Base-by-base conservation (phyloP, 2,888 invertebrate species). In the Eledona agricola region DNA sequence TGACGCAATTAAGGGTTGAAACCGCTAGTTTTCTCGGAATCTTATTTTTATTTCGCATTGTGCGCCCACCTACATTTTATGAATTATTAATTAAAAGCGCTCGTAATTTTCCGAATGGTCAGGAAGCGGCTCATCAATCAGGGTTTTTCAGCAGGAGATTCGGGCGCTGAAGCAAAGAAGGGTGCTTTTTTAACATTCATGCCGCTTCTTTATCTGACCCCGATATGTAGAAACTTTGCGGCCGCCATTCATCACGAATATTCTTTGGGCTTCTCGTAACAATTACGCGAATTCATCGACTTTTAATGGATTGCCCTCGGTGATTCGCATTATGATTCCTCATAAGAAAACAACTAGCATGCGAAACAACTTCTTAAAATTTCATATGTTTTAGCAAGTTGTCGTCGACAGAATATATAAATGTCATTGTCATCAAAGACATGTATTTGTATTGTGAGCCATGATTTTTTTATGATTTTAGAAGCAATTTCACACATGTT, bases 111-210 rank as follows among this genome's bases (percentile, higher is more conserved):
- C n/a, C n/a, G n/a, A n/a, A n/a, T n/a, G n/a, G 15, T 7, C 31
- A 4, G 10, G 26, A 22, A 35, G 7, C 40, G 15, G 26, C 10
- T 11, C 25, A 25, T 25, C 25, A 25, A 25, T 25, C 25, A 25
- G 25, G 4, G 10, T 5, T 23, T 35, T 50, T 45, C 38, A 37
- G 7, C n/a, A n/a, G n/a, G n/a, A n/a, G n/a, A n/a, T n/a, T n/a
- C n/a, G n/a, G n/a, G n/a, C n/a, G n/a, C n/a, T n/a, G n/a, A n/a
- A n/a, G n/a, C n/a, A n/a, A n/a, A n/a, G 28, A 19, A 11, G 54
- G 5, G 19, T 19, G 4, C 9, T 9, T 6, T 23, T 23, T 23
- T 23, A 23, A 23, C 23, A 23, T 62, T 62, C 60, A 59, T 55
- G 57, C 57, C 42, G 29, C 22, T 42, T 42, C 42, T 42, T 42